These are phyloP conservation scores for Cordilura impudica DNA, from an alignment of 2,888 invertebrate species.

Conservation along the genomic window DNA sequence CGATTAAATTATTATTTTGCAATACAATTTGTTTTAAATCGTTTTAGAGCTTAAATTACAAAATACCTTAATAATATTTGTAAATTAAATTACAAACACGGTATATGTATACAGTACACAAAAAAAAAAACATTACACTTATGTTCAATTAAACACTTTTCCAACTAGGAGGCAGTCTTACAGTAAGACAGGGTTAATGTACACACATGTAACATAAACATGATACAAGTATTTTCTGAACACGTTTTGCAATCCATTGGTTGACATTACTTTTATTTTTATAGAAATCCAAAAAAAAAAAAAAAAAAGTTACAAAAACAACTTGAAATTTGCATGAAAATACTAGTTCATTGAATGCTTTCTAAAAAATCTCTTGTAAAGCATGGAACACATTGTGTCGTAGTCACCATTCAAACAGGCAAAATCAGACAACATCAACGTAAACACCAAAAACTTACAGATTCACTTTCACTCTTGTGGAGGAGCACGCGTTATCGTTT, in stretches of 20 bases:
- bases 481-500: slow-evolving; percentile 39
- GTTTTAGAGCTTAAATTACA: no score
- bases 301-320: background rate
- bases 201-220: slow-evolving; percentile 38
- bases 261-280: slow-evolving; percentile 18
- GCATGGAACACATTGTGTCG: background rate
- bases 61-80: no score
- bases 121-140: no score
- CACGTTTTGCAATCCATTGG: slow-evolving; percentile 23
- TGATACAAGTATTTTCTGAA: slow-evolving; percentile 36
- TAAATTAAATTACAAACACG: no score
- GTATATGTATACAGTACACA: no score
- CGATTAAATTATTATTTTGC: no score
- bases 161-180: background rate
- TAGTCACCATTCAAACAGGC: background rate
- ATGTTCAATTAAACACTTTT: background rate
- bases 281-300: background rate
- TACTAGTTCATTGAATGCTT: slow-evolving; percentile 38
- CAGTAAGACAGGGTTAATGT: slow-evolving; percentile 29
- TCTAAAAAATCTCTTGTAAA: slow-evolving; percentile 35
- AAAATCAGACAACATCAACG: background rate
- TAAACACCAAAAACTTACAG: slow-evolving; percentile 15
- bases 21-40: no score
- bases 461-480: slow-evolving; percentile 57
- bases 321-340: slow-evolving; percentile 42